A percentile compares a stretch with the other conserved stretches of the same genome.
phyloP scores from a whole-genome alignment of 2,797 vertebrate species.

The Lophius americanus region DNA sequence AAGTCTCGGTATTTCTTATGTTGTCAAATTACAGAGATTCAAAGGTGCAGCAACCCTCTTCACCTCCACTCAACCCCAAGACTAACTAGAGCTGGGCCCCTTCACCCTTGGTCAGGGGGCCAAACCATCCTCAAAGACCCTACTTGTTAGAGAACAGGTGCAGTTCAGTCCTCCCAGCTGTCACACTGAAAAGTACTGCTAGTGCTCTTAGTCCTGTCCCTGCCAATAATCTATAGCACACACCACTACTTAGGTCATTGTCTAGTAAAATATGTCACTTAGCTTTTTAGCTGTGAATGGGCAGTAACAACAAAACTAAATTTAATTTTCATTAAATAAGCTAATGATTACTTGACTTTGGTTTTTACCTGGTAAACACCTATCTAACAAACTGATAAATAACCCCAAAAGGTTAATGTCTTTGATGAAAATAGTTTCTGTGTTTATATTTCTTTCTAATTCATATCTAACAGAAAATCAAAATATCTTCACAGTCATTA shows the following conservation, averaged over 20 bases:
- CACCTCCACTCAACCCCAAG: constrained; percentile 75
- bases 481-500: constrained; percentile 42
- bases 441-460: constrained; percentile 36
- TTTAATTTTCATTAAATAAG: constrained; percentile 26
- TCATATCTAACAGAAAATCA: constrained; percentile 20
- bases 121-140: constrained; percentile 62
- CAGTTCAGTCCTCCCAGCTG: constrained; percentile 76
- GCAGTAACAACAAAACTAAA: constrained; percentile 20
- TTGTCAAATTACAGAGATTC: constrained; percentile 77
- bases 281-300: constrained; percentile 42
- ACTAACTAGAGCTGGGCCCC: constrained; percentile 76
- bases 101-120: constrained; percentile 67
- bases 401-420: not conserved
- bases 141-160: constrained; percentile 84
- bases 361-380: constrained; percentile 19
- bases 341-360: not conserved
- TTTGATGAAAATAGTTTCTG: constrained; percentile 15
- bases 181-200: constrained; percentile 54
- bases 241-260: constrained; percentile 69
- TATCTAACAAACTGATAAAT: no score
- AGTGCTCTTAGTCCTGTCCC: constrained; percentile 66
- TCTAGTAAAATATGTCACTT: constrained; percentile 44
- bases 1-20: constrained; percentile 64
- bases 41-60: constrained; percentile 69
- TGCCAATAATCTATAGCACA: constrained; percentile 65